These are phyloP conservation scores for Sturnira hondurensis DNA, from an alignment of 2,113 vertebrate species.

Conservation along the genomic window DNA sequence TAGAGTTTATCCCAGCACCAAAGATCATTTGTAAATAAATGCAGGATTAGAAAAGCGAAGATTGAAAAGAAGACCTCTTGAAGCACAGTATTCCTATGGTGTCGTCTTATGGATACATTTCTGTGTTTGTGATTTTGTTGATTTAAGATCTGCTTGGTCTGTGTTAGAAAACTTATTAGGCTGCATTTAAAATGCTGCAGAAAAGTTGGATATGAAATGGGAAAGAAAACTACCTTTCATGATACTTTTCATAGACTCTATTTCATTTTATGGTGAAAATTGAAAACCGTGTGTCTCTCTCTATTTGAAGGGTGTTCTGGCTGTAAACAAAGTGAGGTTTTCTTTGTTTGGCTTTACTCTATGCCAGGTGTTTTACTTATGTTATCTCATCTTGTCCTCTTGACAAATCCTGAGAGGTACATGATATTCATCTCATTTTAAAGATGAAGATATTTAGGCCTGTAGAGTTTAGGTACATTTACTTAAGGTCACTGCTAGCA, in stretches of 20 bases:
- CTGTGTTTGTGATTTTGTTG: constrained; percentile 11
- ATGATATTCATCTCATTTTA: constrained; percentile 6
- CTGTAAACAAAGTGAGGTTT: neutral
- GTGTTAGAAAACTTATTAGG: constrained; percentile 28
- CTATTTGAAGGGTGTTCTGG: neutral
- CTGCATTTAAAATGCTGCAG: neutral
- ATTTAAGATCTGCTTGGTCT: neutral
- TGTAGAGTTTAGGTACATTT: neutral
- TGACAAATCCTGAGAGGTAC: neutral
- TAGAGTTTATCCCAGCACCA: neutral
- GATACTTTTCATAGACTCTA: neutral
- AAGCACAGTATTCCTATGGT: neutral
- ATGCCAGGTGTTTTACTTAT: neutral
- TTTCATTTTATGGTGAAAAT: neutral
- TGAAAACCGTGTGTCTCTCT: neutral
- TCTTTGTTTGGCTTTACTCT: neutral
- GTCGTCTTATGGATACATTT: constrained; percentile 13
- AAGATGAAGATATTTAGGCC: neutral
- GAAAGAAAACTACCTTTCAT: neutral
- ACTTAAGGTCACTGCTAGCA: neutral
- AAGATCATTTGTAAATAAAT: constrained; percentile 4
- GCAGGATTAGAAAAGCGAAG: neutral
- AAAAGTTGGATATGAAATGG: neutral
- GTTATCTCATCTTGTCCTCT: neutral
- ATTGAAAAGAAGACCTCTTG: neutral